Conservation (phyloP, 2,113 vertebrate genomes). For the Cryptotis parvus region DNA sequence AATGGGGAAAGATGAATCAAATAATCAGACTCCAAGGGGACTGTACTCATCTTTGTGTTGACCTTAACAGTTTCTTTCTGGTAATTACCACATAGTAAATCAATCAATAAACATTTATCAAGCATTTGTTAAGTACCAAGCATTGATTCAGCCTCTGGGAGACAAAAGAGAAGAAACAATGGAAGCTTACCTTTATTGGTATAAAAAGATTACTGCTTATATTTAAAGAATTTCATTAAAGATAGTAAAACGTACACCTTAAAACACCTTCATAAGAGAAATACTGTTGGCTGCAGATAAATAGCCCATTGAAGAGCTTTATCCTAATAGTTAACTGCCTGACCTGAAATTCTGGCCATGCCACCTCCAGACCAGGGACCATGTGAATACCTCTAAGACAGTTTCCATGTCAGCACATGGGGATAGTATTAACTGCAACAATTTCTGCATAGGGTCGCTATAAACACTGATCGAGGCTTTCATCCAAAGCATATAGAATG, state of each 20-base stretch:
- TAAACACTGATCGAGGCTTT: neutral
- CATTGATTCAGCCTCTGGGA: neutral
- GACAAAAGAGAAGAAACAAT: neutral
- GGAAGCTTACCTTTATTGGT: neutral
- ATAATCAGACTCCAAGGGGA: neutral
- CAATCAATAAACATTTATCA: neutral
- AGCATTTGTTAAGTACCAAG: neutral
- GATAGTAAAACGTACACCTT: neutral
- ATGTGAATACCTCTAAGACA: neutral
- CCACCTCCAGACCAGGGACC: neutral
- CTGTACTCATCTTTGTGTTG: neutral
- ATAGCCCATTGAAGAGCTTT: neutral
- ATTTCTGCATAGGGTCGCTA: neutral
- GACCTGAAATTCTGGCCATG: neutral
- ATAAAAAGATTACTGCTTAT: neutral
- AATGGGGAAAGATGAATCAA: neutral
- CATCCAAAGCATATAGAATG: neutral
- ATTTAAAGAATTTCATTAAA: neutral
- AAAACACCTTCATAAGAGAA: neutral
- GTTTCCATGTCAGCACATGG: neutral
- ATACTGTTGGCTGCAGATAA: neutral
- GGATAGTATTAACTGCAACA: neutral
- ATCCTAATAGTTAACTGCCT: neutral
- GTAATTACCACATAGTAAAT: neutral
- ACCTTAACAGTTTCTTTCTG: neutral